Evolutionary conservation across 2,797 vertebrate genomes (phyloP).

Genomic region (Gadopsis bispinosus): DNA sequence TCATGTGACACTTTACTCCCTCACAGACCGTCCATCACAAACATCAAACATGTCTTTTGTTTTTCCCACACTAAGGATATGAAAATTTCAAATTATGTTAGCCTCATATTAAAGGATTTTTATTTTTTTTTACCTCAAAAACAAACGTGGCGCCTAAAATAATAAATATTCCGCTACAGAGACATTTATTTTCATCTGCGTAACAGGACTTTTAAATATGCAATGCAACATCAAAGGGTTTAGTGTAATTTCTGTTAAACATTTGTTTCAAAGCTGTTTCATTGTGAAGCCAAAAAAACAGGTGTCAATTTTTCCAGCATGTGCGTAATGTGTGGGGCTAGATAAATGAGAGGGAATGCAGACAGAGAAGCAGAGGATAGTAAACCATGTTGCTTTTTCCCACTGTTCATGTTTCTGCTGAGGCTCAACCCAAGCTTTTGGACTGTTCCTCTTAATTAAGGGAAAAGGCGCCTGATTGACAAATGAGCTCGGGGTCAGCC

Average conservation of each 20-base stretch:
- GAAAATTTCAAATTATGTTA: slow-evolving; percentile 40
- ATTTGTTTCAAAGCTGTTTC: slow-evolving; percentile 49
- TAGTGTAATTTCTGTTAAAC: slow-evolving; percentile 25
- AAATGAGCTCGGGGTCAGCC: slow-evolving; percentile 67
- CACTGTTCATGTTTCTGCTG: slow-evolving; percentile 53
- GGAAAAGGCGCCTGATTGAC: slow-evolving; percentile 62
- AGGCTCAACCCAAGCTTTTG: slow-evolving; percentile 34
- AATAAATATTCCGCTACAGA: slow-evolving; percentile 30
- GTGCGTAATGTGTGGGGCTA: slow-evolving; percentile 11
- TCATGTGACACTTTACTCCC: slow-evolving; percentile 37
- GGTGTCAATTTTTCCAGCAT: slow-evolving; percentile 56
- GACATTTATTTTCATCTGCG: slow-evolving; percentile 19
- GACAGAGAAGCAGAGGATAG: slow-evolving; percentile 12
- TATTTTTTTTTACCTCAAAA: slow-evolving; percentile 23
- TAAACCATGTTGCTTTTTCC: slow-evolving; percentile 49
- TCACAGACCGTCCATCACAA: slow-evolving; percentile 44
- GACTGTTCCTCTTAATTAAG: slow-evolving; percentile 72
- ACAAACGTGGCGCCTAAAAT: slow-evolving; percentile 31
- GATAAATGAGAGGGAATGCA: slow-evolving; percentile 29
- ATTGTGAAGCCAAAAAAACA: slow-evolving; percentile 38
- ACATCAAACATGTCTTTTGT: slow-evolving; percentile 47
- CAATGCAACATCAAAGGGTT: slow-evolving; percentile 33
- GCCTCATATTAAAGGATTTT: slow-evolving; percentile 17
- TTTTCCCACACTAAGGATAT: slow-evolving; percentile 32
- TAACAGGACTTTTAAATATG: slow-evolving; percentile 17